Percentiles rank a stretch among this genome's conserved stretches.
Evolutionary conservation across 1,140 invertebrate genomes (phyloP).

Genomic region (Danaus melanippus): DNA sequence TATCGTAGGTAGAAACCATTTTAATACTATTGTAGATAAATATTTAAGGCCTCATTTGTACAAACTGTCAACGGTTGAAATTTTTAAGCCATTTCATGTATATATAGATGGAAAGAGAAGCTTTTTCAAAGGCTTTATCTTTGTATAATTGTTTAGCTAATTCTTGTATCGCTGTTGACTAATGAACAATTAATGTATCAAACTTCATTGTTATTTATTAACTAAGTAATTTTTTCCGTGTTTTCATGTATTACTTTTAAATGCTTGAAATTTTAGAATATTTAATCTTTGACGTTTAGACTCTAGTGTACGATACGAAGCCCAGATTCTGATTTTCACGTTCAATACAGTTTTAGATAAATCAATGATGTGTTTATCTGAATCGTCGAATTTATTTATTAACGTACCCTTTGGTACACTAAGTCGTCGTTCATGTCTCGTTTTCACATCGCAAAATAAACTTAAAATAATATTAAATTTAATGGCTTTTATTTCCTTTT

Average conservation of each 20-base stretch:
- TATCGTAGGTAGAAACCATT: slow-evolving; percentile 55
- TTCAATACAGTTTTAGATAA: slow-evolving; percentile 21
- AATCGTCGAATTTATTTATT: slow-evolving; percentile 45
- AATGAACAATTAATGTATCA: slow-evolving; percentile 30
- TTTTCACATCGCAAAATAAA: slow-evolving; percentile 31
- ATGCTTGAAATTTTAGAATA: no score
- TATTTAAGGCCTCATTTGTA: slow-evolving; percentile 30
- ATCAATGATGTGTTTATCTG: slow-evolving; percentile 28
- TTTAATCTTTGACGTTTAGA: neutral
- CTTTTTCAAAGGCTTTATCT: slow-evolving; percentile 39
- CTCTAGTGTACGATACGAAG: slow-evolving; percentile 1
- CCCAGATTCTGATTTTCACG: slow-evolving; percentile 10
- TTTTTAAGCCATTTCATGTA: slow-evolving; percentile 32
- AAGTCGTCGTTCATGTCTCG: slow-evolving; percentile 24
- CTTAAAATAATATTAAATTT: slow-evolving; percentile 3
- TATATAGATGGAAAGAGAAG: slow-evolving; percentile 26
- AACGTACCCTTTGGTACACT: slow-evolving; percentile 20
- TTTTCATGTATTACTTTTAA: slow-evolving; percentile 3
- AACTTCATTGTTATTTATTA: slow-evolving; percentile 27
- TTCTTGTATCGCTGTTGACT: slow-evolving; percentile 39
- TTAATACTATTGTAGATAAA: slow-evolving; percentile 31
- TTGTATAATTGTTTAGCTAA: slow-evolving; percentile 41
- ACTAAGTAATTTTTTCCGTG: slow-evolving; percentile 13
- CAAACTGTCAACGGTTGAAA: slow-evolving; percentile 34
- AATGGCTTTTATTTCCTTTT: neutral